These are phyloP conservation scores for Brachirus orientalis DNA, from an alignment of 2,113 vertebrate genomes.

Conservation along the genomic window DNA sequence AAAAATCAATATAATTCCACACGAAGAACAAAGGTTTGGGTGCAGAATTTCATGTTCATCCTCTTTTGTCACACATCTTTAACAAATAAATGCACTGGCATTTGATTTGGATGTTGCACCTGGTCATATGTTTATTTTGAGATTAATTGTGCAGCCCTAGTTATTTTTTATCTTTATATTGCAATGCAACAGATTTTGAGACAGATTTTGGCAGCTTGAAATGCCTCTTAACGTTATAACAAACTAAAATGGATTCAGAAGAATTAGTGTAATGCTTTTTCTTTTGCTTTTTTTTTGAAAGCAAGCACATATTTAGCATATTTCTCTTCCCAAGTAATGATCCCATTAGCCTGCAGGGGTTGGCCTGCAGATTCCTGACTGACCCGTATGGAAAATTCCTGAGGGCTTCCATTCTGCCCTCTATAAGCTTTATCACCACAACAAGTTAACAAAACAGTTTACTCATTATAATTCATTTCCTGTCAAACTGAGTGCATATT, in stretches of 20 bases:
- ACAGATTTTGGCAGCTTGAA: constrained; percentile 3
- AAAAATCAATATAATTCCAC: too few relatives aligned
- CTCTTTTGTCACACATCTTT: too few relatives aligned
- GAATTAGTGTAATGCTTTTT: constrained; percentile 21
- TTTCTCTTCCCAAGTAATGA: constrained; percentile 50
- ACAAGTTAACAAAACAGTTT: constrained; percentile 57
- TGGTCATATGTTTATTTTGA: too few relatives aligned
- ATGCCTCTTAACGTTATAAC: constrained; percentile 5
- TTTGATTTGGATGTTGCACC: too few relatives aligned
- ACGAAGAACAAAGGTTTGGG: too few relatives aligned
- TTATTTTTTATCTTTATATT: too few relatives aligned
- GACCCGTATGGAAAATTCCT: constrained; percentile 66
- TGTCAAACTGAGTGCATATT: constrained; percentile 16
- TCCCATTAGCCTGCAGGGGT: constrained; percentile 45
- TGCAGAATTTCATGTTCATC: too few relatives aligned
- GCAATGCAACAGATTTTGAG: too few relatives aligned
- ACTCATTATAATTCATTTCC: constrained; percentile 27
- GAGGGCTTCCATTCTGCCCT: constrained; percentile 48
- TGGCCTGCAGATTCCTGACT: constrained; percentile 47
- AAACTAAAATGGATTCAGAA: constrained; percentile 18
- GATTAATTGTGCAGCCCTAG: too few relatives aligned
- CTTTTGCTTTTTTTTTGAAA: constrained; percentile 10
- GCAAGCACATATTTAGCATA: constrained; percentile 51
- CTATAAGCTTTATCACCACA: constrained; percentile 48
- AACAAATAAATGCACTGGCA: too few relatives aligned